Base-by-base conservation (phyloP, 2,888 invertebrate genomes). In the Lottia scabra region DNA sequence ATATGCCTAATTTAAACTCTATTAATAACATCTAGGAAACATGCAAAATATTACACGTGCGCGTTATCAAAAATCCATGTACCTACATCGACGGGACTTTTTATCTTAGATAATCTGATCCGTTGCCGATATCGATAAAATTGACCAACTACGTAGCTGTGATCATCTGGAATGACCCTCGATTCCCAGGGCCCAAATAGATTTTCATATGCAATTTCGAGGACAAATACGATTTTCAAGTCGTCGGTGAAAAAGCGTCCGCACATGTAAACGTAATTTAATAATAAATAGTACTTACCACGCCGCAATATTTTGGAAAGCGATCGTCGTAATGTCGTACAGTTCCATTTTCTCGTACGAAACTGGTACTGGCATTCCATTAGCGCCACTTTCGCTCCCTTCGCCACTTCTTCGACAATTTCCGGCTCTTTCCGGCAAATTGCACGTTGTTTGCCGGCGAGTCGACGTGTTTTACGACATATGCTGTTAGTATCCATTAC, bases 281-380 rank as follows among this genome's bases (percentile, higher is more conserved):
- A 15, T 48, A 48, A 30, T 48, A 67, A 46, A 48, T 43, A 65
- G 16, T 63, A 76, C 76, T 92, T 90, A 97, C 96, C 96, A 92
- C 94, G 93, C 89, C 94, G 92, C 75, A 97, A 92, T 87, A 97
- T 95, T 91, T 95, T 95, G 88, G 94, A 93, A 90, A 96, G 93
- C 80, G 95, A 95, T 80, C 93, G 92, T 81, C 94, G 92, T 77
- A 94, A 91, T 0, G 94, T 92, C 0, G 95, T 94, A 86, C 97
- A 97, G 88, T 97, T 97, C 97, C 97, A 97, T 68, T 95, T 90
- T 76, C 95, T 91, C 76, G 93, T 91, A 70, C 92, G 91, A 90
- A 97, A 97, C 91, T 97, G 96, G 84, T 93, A 93, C 89, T 95
- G 95, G 87, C 96, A 97, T 86, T 97, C 96, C 27, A 91, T 88